Percentiles rank a stretch among this genome's conserved stretches.
Conservation (phyloP, 2,888 invertebrate genomes). For the Cataglyphis cursor region DNA sequence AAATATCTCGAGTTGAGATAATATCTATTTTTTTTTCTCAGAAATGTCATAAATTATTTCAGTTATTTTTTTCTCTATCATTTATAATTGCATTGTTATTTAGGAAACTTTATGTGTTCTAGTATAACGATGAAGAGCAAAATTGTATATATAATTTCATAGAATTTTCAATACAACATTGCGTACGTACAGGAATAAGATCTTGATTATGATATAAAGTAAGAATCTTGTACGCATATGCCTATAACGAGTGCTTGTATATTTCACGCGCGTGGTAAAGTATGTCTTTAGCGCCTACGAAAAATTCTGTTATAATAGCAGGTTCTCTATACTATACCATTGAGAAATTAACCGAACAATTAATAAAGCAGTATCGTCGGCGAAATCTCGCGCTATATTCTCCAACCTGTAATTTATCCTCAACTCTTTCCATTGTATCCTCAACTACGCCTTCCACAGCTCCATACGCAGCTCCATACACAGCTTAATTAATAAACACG, state of each 20-base stretch:
- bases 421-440: slow-evolving; percentile 33
- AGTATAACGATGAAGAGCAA: background rate
- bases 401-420: slow-evolving; percentile 44
- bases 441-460: slow-evolving; percentile 32
- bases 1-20: background rate
- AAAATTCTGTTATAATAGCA: slow-evolving; percentile 38
- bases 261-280: slow-evolving; percentile 35
- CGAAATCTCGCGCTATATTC: slow-evolving; percentile 42
- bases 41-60: background rate
- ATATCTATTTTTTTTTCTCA: background rate
- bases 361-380: slow-evolving; percentile 50
- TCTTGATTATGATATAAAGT: slow-evolving; percentile 12
- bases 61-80: background rate
- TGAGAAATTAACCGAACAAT: slow-evolving; percentile 54
- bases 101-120: background rate
- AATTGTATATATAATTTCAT: background rate
- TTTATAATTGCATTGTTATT: background rate
- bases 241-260: background rate
- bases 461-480: background rate
- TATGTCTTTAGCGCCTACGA: slow-evolving; percentile 24
- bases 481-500: slow-evolving; percentile 50
- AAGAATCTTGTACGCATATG: background rate
- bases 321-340: slow-evolving; percentile 36
- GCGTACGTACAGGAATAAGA: background rate
- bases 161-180: background rate